These are phyloP conservation scores for Melanotaenia nigrans DNA, from an alignment of 2,797 vertebrate genomes.

Conservation along the genomic window DNA sequence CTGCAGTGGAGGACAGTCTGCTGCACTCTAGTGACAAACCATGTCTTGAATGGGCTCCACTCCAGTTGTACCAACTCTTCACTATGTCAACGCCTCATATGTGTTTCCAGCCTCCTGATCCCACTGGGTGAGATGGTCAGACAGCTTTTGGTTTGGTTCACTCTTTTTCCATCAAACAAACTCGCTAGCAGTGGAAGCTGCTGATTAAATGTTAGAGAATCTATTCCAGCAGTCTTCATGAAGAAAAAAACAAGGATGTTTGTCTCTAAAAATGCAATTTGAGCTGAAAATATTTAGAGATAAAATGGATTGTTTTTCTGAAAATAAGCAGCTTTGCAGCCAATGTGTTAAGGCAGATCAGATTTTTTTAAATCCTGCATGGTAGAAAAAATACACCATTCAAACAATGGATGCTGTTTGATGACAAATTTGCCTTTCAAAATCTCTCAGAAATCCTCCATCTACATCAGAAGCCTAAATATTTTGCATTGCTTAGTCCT, in stretches of 20 bases:
- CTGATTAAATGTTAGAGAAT: background rate
- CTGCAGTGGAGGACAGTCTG: conserved; percentile 18
- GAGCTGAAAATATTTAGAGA: background rate
- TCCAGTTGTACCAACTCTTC: conserved; percentile 34
- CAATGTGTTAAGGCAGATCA: no score
- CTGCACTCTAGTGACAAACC: conserved; percentile 27
- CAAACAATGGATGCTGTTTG: no score
- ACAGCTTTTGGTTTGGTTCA: background rate
- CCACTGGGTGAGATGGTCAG: background rate
- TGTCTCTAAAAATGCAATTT: background rate
- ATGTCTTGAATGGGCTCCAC: conserved; percentile 31
- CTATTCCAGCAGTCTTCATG: background rate
- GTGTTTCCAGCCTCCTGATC: background rate
- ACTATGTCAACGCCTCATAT: conserved; percentile 5
- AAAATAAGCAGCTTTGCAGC: no score
- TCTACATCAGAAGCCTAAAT: background rate
- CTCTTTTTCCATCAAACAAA: background rate
- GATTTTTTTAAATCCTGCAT: background rate
- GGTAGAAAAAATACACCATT: no score
- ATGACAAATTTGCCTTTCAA: background rate
- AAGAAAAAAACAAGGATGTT: background rate
- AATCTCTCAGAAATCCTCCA: background rate
- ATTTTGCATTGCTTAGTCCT: background rate
- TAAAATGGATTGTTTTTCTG: background rate
- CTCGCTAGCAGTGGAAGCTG: no score